Evolutionary conservation across 2,113 vertebrate species (phyloP).

Genomic region (Addax nasomaculatus): DNA sequence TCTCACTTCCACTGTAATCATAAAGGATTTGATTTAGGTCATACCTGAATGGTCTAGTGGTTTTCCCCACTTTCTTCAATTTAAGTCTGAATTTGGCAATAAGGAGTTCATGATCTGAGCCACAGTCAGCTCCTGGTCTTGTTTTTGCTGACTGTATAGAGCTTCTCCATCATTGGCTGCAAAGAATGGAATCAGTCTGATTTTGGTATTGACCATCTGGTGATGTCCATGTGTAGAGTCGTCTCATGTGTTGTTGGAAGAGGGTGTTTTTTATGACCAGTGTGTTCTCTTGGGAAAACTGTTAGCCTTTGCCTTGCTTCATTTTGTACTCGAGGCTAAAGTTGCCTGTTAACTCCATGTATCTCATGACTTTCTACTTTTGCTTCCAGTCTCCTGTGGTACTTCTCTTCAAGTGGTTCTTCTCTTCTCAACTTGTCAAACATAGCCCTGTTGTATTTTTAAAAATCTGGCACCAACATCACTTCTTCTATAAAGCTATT

Average conservation of each 20-base stretch:
- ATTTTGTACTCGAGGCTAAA: not conserved
- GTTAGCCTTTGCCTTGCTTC: not conserved
- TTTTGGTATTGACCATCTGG: not conserved
- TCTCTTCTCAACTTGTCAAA: not conserved
- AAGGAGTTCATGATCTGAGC: not conserved
- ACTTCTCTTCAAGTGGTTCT: not conserved
- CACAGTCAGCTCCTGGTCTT: not conserved
- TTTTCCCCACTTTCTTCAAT: not conserved
- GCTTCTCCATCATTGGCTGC: not conserved
- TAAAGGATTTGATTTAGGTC: not conserved
- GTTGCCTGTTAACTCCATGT: not conserved
- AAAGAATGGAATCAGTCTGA: not conserved
- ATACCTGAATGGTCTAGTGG: not conserved
- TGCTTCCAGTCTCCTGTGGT: not conserved
- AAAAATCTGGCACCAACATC: not conserved
- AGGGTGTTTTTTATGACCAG: not conserved
- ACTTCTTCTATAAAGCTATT: slow-evolving; percentile 25
- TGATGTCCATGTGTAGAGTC: not conserved
- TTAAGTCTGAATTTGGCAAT: not conserved
- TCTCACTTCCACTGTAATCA: not conserved
- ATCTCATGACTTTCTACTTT: not conserved
- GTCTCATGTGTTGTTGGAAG: not conserved
- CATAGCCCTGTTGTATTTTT: not conserved
- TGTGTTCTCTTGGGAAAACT: not conserved
- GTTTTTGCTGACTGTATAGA: not conserved